Evolutionary conservation across 64 coral and sea anemone genomes (phyloP).

Genomic region (Anthopleura sola): DNA sequence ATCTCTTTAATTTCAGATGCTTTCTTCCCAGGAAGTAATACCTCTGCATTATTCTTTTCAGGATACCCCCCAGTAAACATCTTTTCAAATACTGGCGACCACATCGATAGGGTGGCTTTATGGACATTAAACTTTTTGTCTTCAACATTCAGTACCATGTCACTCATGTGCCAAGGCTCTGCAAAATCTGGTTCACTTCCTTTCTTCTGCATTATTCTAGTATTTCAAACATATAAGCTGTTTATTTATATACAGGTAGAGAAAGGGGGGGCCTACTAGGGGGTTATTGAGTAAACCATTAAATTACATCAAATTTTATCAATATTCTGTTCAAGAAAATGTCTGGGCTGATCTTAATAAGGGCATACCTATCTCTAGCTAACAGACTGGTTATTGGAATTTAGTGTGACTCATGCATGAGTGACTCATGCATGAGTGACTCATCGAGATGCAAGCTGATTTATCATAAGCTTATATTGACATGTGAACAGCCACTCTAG

Average conservation of each 20-base stretch:
- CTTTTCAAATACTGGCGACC: constrained; percentile 75
- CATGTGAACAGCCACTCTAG: neutral
- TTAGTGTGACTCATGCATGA: no score
- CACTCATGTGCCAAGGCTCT: constrained; percentile 67
- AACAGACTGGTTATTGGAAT: no score
- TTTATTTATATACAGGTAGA: no score
- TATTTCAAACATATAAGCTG: no score
- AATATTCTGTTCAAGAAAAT: no score
- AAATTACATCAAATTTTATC: no score
- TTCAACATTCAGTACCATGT: constrained; percentile 59
- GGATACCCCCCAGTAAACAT: constrained; percentile 55
- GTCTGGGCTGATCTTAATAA: no score
- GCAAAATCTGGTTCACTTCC: constrained; percentile 57
- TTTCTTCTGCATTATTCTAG: constrained; percentile 54
- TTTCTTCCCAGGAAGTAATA: constrained; percentile 62
- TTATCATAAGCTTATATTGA: neutral
- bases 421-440: no score
- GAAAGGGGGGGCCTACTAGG: no score
- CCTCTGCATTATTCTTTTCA: constrained; percentile 40
- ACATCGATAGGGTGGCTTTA: constrained; percentile 58
- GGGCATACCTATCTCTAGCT: no score
- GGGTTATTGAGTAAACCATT: no score
- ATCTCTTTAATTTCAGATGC: constrained; percentile 59
- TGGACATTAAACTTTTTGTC: constrained; percentile 62
- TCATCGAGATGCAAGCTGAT: no score